Conservation (phyloP, 2,888 invertebrate genomes). For the Sphinx pinastri region DNA sequence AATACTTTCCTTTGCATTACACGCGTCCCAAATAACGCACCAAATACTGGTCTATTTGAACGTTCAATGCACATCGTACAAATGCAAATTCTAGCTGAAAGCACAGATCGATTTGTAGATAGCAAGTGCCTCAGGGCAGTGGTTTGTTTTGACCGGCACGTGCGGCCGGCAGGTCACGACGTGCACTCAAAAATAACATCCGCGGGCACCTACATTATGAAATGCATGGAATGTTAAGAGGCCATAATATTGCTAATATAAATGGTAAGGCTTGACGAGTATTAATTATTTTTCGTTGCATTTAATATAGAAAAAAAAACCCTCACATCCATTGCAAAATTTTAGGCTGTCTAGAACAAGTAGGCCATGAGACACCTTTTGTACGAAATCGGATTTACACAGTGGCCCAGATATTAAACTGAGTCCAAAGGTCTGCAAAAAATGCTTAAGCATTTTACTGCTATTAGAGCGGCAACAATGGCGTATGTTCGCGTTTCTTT, state of each 20-base stretch:
- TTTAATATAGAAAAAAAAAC: neutral
- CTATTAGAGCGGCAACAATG: slow-evolving; percentile 57
- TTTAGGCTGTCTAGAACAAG: neutral
- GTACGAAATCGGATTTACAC: slow-evolving; percentile 12
- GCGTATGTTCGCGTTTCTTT: slow-evolving; percentile 47
- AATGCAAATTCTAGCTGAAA: slow-evolving; percentile 29
- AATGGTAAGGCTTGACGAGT: neutral
- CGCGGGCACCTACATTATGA: slow-evolving; percentile 27
- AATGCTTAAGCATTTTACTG: slow-evolving; percentile 20
- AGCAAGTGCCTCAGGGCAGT: slow-evolving; percentile 45
- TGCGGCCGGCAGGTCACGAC: slow-evolving; percentile 60
- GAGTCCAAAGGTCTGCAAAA: slow-evolving; percentile 23
- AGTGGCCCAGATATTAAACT: slow-evolving; percentile 34
- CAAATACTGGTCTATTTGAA: neutral
- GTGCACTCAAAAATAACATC: slow-evolving; percentile 45
- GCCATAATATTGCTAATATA: neutral
- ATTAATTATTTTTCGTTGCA: neutral
- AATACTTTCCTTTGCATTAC: slow-evolving; percentile 13
- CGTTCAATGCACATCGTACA: slow-evolving; percentile 31
- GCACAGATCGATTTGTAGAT: slow-evolving; percentile 38
- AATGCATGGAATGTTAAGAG: neutral
- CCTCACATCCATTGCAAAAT: neutral
- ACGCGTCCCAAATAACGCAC: neutral
- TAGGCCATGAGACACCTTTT: neutral
- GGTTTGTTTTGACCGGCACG: slow-evolving; percentile 61